phyloP scores from a whole-genome alignment of 2,797 vertebrate genomes.

The Acanthornis magna region DNA sequence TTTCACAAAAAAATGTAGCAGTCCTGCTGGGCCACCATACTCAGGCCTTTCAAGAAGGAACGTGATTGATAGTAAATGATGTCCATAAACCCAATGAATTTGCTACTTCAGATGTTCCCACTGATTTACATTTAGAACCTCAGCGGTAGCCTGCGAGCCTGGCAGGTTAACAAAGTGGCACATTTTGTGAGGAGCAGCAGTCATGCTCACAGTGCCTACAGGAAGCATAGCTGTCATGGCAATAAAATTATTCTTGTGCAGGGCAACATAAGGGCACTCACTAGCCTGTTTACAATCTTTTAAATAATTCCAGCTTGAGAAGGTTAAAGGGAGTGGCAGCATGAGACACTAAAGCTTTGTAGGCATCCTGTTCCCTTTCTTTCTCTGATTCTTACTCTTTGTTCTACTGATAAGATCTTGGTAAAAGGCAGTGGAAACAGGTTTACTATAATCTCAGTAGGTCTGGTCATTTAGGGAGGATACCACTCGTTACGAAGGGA shows the following conservation, averaged over 20 bases:
- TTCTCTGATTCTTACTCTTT: background rate
- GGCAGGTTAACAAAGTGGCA: background rate
- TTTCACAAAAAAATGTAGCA: background rate
- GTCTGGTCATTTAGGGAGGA: background rate
- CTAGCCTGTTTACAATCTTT: slow-evolving; percentile 16
- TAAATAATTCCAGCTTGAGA: background rate
- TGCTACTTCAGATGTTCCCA: background rate
- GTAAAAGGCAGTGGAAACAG: background rate
- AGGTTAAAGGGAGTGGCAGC: slow-evolving; percentile 9
- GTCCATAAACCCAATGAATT: background rate
- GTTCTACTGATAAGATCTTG: background rate
- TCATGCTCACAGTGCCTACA: background rate
- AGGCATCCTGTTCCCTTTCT: background rate
- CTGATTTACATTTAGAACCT: slow-evolving; percentile 38
- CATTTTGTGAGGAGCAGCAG: slow-evolving; percentile 10
- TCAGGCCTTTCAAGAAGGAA: background rate
- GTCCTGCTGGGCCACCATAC: background rate
- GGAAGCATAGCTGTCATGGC: background rate
- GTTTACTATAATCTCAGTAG: background rate
- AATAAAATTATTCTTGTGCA: slow-evolving; percentile 8
- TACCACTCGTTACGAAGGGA: background rate
- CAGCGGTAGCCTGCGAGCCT: background rate
- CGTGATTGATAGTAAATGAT: background rate
- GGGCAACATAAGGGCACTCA: slow-evolving; percentile 14
- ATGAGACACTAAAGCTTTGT: background rate